phyloP scores from a whole-genome alignment of 2,113 vertebrate species.

The Collichthys lucidus region DNA sequence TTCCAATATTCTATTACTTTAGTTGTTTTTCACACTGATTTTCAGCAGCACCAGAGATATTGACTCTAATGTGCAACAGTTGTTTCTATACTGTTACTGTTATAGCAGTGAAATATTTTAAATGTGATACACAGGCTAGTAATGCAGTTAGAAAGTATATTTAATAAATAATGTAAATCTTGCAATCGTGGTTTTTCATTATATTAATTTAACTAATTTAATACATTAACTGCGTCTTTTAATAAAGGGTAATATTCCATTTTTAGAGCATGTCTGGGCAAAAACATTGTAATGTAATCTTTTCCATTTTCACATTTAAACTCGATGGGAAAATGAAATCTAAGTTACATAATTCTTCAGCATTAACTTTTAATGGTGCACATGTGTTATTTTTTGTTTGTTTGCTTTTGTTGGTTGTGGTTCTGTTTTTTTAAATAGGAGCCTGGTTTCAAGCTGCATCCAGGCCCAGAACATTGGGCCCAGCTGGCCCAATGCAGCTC shows the following conservation, averaged over 20 bases:
- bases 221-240: not conserved
- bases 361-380: no score
- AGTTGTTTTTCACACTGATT: not conserved
- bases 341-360: constrained; percentile 44
- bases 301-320: not conserved
- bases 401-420: no score
- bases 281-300: not conserved
- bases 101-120: no score
- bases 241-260: no score
- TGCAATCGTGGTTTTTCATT: not conserved
- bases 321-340: constrained; percentile 52
- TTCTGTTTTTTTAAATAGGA: no score
- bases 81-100: not conserved
- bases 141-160: no score
- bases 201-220: not conserved
- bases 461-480: no score
- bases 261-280: not conserved
- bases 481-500: no score
- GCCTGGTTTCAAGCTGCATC: no score
- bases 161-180: not conserved
- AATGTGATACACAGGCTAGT: no score
- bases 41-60: not conserved
- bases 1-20: not conserved
- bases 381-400: no score
- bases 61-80: not conserved